phyloP scores from a whole-genome alignment of 2,797 vertebrate species.

The Manis pentadactyla region DNA sequence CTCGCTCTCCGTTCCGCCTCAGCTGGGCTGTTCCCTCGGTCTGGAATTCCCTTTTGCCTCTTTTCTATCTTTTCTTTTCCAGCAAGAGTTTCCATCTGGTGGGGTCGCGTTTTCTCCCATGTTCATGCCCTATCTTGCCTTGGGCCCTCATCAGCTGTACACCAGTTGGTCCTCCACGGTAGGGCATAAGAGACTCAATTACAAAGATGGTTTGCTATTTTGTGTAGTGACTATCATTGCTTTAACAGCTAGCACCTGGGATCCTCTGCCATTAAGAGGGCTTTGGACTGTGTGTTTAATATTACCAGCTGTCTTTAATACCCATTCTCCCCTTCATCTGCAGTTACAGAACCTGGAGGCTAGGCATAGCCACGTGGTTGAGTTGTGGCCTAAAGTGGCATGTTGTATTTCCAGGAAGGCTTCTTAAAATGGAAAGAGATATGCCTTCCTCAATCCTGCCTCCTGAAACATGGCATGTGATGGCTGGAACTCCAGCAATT shows the following conservation, averaged over 20 bases:
- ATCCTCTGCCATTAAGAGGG: neutral
- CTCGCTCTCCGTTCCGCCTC: neutral
- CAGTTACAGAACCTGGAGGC: neutral
- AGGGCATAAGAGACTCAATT: neutral
- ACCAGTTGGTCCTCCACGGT: too few relatives aligned
- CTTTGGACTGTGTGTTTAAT: neutral
- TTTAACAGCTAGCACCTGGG: neutral
- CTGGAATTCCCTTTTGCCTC: neutral
- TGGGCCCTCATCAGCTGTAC: neutral
- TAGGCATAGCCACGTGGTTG: neutral
- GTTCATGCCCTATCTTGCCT: neutral
- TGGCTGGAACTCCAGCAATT: slow-evolving; percentile 23
- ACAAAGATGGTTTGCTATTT: neutral
- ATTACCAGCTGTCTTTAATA: neutral
- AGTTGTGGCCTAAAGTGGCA: neutral
- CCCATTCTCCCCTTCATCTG: neutral
- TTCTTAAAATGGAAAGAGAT: slow-evolving; percentile 12
- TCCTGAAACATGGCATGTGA: neutral
- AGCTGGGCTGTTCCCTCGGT: neutral
- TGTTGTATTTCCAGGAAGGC: neutral
- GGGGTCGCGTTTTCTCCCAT: neutral
- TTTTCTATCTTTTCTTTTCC: neutral
- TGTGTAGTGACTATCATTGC: neutral
- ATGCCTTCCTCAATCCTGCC: slow-evolving; percentile 1
- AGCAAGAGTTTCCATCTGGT: neutral